Conservation (phyloP, 37 sponge, comb jelly and placozoan species). For the Diacarnus erythraeanus region DNA sequence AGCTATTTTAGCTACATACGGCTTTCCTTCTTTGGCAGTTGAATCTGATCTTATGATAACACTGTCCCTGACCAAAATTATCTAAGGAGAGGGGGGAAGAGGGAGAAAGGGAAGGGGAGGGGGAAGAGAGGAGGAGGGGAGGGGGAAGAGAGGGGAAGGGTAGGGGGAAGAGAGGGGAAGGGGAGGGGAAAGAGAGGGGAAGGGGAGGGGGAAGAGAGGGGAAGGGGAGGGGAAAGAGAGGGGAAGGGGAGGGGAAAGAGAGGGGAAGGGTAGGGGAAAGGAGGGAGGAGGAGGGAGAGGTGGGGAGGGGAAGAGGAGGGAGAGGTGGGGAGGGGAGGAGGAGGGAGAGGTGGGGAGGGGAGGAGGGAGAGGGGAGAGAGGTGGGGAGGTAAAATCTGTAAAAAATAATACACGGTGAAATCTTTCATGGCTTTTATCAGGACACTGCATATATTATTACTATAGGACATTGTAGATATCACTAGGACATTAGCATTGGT, state of each 20-base stretch:
- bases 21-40: conserved; percentile 21
- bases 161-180: too few relatives aligned
- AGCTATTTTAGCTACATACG: conserved; percentile 66
- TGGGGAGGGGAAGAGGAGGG: not conserved
- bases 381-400: too few relatives aligned
- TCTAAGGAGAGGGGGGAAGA: conserved; percentile 1
- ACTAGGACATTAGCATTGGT: too few relatives aligned
- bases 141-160: too few relatives aligned
- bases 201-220: not conserved
- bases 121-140: too few relatives aligned
- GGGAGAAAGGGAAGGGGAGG: not conserved
- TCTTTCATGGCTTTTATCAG: too few relatives aligned
- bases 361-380: too few relatives aligned
- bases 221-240: not conserved
- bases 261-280: not conserved
- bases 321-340: too few relatives aligned
- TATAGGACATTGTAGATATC: too few relatives aligned
- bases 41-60: conserved; percentile 32
- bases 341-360: too few relatives aligned
- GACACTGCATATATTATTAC: too few relatives aligned
- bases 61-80: conserved; percentile 54
- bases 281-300: not conserved
- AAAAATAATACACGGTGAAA: too few relatives aligned
- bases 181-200: not conserved
- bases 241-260: not conserved